Base-by-base conservation (phyloP, 2,888 invertebrate genomes). In the Tinea semifulvella region DNA sequence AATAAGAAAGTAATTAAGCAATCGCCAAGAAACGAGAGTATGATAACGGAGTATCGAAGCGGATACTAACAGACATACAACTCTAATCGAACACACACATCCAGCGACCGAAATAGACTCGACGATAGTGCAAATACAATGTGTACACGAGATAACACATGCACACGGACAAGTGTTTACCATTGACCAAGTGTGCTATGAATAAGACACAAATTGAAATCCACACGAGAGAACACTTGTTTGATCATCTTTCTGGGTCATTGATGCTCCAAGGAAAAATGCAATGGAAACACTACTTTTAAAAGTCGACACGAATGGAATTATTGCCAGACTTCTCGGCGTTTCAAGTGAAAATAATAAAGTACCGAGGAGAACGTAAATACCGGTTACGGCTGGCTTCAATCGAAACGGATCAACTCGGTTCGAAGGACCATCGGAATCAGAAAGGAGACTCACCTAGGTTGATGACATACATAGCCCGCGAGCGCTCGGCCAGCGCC, bases 401-500 rank as follows among this genome's bases (percentile, higher is more conserved):
- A 68, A 66, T 73, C 64, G 67, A 58, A 59, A 62, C 57, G 59
- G 58, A 58, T 10, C 27, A 27, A 11, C 27, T 10, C 6, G 27
- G 27, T 4, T 11, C 6, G 53, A 63, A 61, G 57, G 60, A 62
- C 57, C n/a, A n/a, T n/a, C n/a, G n/a, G n/a, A n/a, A n/a, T n/a
- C 26, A 26, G 7, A 18, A 4, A 6, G 62, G 66, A 68, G 68
- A 75, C 81, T 79, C 71, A 81, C 81, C 81, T 75, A 81, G 73
- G 76, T 81, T 81, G 55, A 81, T 77, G 76, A 80, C 81, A 76
- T 80, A 81, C 81, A 81, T 81, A 67, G 77, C 79, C 75, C 71
- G 79, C 67, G 79, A 77, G 75, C 79, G 77, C 70, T 76, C 74
- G 68, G 77, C 69, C 66, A 71, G 79, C 77, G 77, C 72, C 71